Base-by-base conservation (phyloP, 1,140 invertebrate species). In the Tetramorium simillimum region DNA sequence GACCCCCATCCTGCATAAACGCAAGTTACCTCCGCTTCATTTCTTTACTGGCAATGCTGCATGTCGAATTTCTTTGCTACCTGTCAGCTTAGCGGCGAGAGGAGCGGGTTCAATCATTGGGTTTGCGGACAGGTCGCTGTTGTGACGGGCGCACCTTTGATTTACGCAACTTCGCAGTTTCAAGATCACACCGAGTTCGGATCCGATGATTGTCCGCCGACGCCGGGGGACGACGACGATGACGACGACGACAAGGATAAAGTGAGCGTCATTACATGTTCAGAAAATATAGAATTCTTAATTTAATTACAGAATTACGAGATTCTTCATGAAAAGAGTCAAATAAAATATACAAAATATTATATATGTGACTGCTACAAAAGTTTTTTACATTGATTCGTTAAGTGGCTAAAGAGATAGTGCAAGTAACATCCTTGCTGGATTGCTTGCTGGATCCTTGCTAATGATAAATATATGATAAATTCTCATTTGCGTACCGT, bases 231-330 rank as follows among this genome's bases (percentile, higher is more conserved):
- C 92, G 98, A 98, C 91, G 97, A 97, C 81, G 98, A 98, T 72
- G 98, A 98, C 86, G 97, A 98, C 3, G 97, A 98, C 78, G 97
- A 98, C 90, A 97, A 97, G 93, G 97, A 97, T 89, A 97, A 97
- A 94, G 96, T 96, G 88, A 86, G 85, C 86, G 43, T 43, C 2
- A 10, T n/a, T 56, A n/a, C 0, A 16, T 28, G 9, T 63, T 12
- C 3, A n/a, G 28, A 51, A 62, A 28, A 3, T 65, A 28, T 16
- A 9, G 5, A 49, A 3, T 7, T 16, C 9, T 16, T 76, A 63
- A 14, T 43, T 76, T 76, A 40, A 28, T 46, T 14, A 43, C 4
- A 16, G 18, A 28, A 78, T 1, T 24, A 28, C n/a, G 10, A 14
- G 0, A 16, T 62, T 62, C 10, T 49, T 63, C 12, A 18, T 24